Conservation (phyloP, 1,140 invertebrate genomes). For the Zaprionus ghesquierei region DNA sequence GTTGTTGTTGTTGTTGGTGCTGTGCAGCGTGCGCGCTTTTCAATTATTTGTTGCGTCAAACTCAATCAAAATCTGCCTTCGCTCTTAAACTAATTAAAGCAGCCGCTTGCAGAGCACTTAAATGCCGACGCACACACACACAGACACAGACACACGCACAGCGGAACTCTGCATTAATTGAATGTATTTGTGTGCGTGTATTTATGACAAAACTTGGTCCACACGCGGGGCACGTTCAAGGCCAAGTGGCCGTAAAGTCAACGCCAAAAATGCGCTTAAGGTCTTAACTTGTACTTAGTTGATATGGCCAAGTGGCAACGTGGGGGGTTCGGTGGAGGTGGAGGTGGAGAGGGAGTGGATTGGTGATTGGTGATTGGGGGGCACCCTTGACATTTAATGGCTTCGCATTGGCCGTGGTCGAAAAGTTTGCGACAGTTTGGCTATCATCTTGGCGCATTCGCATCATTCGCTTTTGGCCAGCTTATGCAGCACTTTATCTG, state of each 20-base stretch:
- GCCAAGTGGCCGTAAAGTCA: constrained; percentile 61
- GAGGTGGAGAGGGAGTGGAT: background rate
- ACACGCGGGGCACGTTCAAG: constrained; percentile 26
- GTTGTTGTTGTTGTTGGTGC: too few species aligned
- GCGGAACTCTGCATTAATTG: constrained; percentile 27
- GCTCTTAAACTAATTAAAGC: constrained; percentile 66
- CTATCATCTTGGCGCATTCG: constrained; percentile 14
- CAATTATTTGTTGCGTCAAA: constrained; percentile 48
- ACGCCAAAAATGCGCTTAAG: constrained; percentile 55
- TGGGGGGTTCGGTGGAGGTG: too few species aligned
- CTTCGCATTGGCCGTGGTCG: constrained; percentile 1
- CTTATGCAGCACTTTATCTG: constrained; percentile 3
- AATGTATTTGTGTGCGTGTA: constrained; percentile 19
- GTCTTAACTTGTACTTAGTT: constrained; percentile 57
- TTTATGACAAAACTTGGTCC: constrained; percentile 52
- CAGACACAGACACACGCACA: background rate
- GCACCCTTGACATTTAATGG: constrained; percentile 4
- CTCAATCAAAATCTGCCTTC: constrained; percentile 49
- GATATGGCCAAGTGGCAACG: background rate
- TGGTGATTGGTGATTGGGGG: too few species aligned
- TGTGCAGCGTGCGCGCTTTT: background rate
- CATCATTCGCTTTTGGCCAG: background rate
- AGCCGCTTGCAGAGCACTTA: constrained; percentile 22
- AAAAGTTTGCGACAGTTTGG: constrained; percentile 15
- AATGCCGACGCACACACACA: constrained; percentile 6